Conservation (phyloP, 30 jellyfish, hydroid and myxozoan genomes). For the Morbakka virulenta region DNA sequence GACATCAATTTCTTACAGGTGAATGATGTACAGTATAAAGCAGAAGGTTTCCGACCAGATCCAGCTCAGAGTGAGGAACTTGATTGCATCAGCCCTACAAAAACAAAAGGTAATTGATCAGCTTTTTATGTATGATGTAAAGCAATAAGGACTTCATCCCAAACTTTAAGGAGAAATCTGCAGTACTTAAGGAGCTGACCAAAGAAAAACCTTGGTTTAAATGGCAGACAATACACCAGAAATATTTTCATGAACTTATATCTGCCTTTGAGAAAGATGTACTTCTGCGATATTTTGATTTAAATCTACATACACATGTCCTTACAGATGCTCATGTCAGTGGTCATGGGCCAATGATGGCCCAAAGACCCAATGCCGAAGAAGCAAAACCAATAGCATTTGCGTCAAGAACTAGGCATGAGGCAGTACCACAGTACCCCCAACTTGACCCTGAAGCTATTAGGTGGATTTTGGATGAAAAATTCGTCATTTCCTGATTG, state of each 20-base stretch:
- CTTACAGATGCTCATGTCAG: conserved; percentile 22
- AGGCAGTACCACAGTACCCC: conserved; percentile 12
- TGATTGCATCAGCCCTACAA: no score
- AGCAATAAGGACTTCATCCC: conserved; percentile 45
- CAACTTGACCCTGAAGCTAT: conserved; percentile 34
- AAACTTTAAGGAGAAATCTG: background rate
- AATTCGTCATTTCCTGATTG: conserved; percentile 20
- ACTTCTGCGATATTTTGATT: conserved; percentile 29
- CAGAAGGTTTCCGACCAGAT: conserved; percentile 59
- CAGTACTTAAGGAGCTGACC: conserved; percentile 28
- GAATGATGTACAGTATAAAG: no score
- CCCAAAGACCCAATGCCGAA: no score
- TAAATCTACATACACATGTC: conserved; percentile 8
- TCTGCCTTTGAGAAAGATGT: conserved; percentile 8
- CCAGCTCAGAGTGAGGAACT: conserved; percentile 57
- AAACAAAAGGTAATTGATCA: conserved; percentile 29
- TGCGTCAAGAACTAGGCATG: conserved; percentile 26
- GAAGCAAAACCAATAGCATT: no score
- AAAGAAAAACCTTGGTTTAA: conserved; percentile 7
- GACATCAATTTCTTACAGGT: no score
- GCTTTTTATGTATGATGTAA: conserved; percentile 48
- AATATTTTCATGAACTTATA: conserved; percentile 20
- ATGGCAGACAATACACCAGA: conserved; percentile 17
- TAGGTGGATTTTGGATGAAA: conserved; percentile 52
- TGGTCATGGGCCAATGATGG: conserved; percentile 28